Evolutionary conservation across 2,888 invertebrate species (phyloP), one percentile per base, ranked within the genome.

Genomic region (Anarsia innoxiella): DNA sequence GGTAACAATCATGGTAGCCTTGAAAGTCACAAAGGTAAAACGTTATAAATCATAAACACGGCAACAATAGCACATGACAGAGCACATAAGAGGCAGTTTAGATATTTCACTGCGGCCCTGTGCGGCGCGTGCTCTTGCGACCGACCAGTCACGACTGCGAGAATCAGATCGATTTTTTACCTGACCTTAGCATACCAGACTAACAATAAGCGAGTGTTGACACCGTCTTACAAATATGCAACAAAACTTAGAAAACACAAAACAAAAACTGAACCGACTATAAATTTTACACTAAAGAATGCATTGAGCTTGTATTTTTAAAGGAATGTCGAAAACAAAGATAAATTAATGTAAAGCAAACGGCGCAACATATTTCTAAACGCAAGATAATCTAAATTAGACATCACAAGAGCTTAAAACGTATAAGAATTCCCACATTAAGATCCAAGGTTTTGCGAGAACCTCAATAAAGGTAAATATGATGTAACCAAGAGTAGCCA

Each of bases 101-200:
- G 35, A 73, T 70, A 73, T 66, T 71, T 71, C 59, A 59, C 66
- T 53, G 48, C 51, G 67, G 63, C 71, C 74, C 66, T 67, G 65
- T 67, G 45, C 65, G 66, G 70, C 83, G 79, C 77, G 78, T 80
- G 82, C 79, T 68, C 77, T 59, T 57, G 53, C 70, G 64, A 66
- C 51, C 63, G 59, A 48, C 58, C 60, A 57, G 80, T 83, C 83
- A 84, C 84, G 82, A 83, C 58, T 63, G 53, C 46, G 40, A 54
- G 56, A 71, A 66, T 65, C 67, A 62, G 67, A 69, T 69, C 66
- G 54, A 61, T 71, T 77, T 73, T 71, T 75, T 67, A 65, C 53
- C 53, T 57, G 72, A 76, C 74, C 78, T 78, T 66, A 62, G 44
- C 50, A 46, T 44, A 48, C 51, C 49, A 45, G 39, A 38, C 39